Base-by-base conservation (phyloP, 2,888 invertebrate species). In the Ectemnius cavifrons region DNA sequence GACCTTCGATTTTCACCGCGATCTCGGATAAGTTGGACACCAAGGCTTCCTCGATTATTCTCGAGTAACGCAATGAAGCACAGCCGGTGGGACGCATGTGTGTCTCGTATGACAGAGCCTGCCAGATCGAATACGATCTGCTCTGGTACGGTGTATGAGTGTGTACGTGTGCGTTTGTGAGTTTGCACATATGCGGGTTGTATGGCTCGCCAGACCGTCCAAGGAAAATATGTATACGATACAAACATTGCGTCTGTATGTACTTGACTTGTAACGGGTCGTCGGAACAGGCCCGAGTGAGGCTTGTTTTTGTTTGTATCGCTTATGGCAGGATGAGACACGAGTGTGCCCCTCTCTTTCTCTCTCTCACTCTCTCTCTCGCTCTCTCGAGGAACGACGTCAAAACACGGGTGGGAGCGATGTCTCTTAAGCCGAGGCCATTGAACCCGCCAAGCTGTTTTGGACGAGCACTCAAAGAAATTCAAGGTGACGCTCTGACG, bases 361-460 rank as follows among this genome's bases (percentile, higher is more conserved):
- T 37, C 37, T 1, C 11, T 37, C 37, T 37, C 6, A 0, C 8
- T 37, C 37, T 37, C 37, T 37, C 37, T 37, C 37, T 37, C 37
- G 5, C 37, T 11, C 37, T 6, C 37, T 6, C 0, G 37, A 8
- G 37, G 2, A 37, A 8, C 46, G 37, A 64, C 72, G 69, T 74
- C 71, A 79, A 82, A 81, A 81, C 79, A 80, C 67, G 5, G 27
- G 63, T 49, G 75, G 65, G 79, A 67, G 77, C 77, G 77, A 70
- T 28, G 72, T 72, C 73, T 73, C 57, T 57, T 64, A 61, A 70
- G 57, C 57, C 16, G n/a, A 59, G 81, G 68, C 28, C 84, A 59
- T 77, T 77, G 79, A 84, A 83, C 83, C 37, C 37, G 8, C 8
- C 69, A n/a, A 18, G 49, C 69, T 76, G 84, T 78, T 83, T 78